Base-by-base conservation (phyloP, 2,113 vertebrate species). In the Zonotrichia leucophrys region DNA sequence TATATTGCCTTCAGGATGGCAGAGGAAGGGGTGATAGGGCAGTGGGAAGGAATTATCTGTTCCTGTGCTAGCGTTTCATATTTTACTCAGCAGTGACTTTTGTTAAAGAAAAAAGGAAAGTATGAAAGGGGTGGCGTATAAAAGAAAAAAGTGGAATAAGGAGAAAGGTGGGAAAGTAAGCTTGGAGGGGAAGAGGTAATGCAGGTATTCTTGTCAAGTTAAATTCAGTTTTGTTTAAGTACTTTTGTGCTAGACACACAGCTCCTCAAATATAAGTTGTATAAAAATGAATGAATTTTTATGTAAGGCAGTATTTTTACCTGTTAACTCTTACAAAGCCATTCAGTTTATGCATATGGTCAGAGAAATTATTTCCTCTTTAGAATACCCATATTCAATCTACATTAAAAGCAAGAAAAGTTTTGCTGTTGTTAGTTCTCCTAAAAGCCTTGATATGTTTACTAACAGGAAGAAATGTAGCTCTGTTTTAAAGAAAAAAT, bases 381-480 rank as follows among this genome's bases (percentile, higher is more conserved):
- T 86, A 55, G 64, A 79, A 56, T 60, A 35, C 10, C 17, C 39
- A 39, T 73, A 18, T 69, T 92, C 67, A 62, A 42, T 27, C 35
- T 73, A 27, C 64, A n/a, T 94, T 89, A 88, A 89, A 84, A 93
- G 28, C 83, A 83, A 52, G 73, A 63, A 35, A 80, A 88, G 62
- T 87, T 96, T 87, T 94, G 59, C 68, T 92, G 78, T 69, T 94
- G 68, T 20, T 93, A 77, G 76, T 64, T 95, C 79, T 88, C 60
- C 13, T 91, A 80, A 87, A 82, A 84, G 72, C 41, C 79, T 92
- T 89, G 77, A 30, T 86, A 63, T 94, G 87, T 97, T 96, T 97
- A 90, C 93, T 96, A 81, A 93, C 92, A 94, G 95, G 96, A 97
- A 97, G 87, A 96, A 96, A 97, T 90, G 87, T 78, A 91, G 76